These are phyloP conservation scores for Protaetia brevitarsis DNA, from an alignment of 1,140 invertebrate species.

Conservation along the genomic window DNA sequence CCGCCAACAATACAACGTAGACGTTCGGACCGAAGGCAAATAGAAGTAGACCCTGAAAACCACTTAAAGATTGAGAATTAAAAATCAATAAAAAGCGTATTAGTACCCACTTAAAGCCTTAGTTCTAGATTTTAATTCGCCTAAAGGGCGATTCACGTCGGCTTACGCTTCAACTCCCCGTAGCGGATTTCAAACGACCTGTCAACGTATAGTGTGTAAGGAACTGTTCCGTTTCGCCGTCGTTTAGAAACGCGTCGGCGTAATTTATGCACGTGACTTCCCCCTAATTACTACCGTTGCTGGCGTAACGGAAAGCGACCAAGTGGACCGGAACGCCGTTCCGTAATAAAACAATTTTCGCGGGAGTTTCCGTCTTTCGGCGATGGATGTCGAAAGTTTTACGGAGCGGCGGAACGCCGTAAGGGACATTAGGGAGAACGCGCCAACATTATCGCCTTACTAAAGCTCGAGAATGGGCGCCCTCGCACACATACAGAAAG, in stretches of 20 bases:
- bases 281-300: neutral
- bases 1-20: too few relatives aligned
- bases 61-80: too few relatives aligned
- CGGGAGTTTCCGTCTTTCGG: neutral
- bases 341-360: conserved; percentile 9
- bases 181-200: neutral
- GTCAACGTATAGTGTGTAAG: neutral
- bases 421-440: too few relatives aligned
- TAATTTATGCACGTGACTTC: conserved; percentile 13
- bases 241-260: neutral
- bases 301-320: neutral
- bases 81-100: neutral
- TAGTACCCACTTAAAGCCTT: neutral
- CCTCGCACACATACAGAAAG: too few relatives aligned
- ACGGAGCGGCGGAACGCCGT: too few relatives aligned
- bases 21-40: too few relatives aligned
- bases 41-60: too few relatives aligned
- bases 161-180: neutral
- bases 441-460: too few relatives aligned
- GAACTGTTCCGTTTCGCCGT: too few relatives aligned
- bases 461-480: too few relatives aligned
- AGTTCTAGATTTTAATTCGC: neutral
- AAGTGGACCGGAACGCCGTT: neutral
- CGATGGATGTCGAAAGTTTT: conserved; percentile 1
- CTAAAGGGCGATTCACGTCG: neutral